Evolutionary conservation across 2,888 invertebrate genomes (phyloP).

Genomic region (Acleris emargana): DNA sequence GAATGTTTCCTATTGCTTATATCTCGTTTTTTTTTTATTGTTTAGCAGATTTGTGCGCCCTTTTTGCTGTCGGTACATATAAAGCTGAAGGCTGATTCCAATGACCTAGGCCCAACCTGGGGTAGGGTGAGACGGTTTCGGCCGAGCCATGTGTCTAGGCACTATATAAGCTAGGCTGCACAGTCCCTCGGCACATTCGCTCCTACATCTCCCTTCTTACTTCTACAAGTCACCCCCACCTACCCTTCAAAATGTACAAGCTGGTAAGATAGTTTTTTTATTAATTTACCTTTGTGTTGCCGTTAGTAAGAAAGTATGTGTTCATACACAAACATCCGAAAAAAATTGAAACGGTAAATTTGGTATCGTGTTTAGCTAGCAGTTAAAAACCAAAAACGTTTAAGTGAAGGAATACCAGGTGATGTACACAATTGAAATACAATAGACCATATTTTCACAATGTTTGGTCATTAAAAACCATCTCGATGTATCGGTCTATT

Average conservation of each 20-base stretch:
- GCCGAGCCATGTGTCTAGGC: slow-evolving; percentile 65
- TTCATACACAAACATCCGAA: not conserved
- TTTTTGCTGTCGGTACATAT: slow-evolving; percentile 60
- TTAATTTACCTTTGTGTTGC: not conserved
- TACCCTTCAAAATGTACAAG: slow-evolving; percentile 83
- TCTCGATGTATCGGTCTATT: too few species aligned
- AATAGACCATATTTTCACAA: too few species aligned
- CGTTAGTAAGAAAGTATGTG: not conserved
- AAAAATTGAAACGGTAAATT: too few species aligned
- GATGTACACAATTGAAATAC: too few species aligned
- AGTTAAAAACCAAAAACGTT: too few species aligned
- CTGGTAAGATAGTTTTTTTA: slow-evolving; percentile 74
- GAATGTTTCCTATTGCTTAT: too few species aligned
- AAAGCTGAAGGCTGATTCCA: slow-evolving; percentile 56
- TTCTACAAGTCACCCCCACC: slow-evolving; percentile 55
- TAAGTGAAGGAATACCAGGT: too few species aligned
- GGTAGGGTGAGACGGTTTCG: slow-evolving; percentile 77
- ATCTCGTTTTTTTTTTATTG: not conserved
- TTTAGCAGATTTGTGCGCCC: not conserved
- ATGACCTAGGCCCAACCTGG: slow-evolving; percentile 72
- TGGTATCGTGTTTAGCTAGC: too few species aligned
- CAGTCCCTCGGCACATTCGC: slow-evolving; percentile 72
- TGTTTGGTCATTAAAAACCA: too few species aligned
- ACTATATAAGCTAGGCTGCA: slow-evolving; percentile 71
- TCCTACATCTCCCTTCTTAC: slow-evolving; percentile 63